Conservation (phyloP, 2,888 invertebrate species). For the Cerceris rybyensis region DNA sequence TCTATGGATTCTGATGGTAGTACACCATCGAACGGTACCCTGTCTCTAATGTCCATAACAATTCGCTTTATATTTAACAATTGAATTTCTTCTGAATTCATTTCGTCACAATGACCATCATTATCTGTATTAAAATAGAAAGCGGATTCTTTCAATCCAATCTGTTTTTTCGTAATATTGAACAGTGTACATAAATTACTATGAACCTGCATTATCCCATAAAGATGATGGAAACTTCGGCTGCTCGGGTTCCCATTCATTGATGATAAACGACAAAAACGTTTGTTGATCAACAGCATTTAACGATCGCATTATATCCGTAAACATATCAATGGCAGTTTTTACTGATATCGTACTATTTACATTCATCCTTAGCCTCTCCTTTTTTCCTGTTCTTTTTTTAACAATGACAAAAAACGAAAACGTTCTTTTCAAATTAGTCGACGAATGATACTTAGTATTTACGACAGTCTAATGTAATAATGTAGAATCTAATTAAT, state of each 20-base stretch:
- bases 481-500: no score
- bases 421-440: neutral
- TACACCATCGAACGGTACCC: conserved; percentile 67
- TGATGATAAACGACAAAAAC: conserved; percentile 58
- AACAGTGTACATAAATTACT: neutral
- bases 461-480: no score
- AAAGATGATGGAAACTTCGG: neutral
- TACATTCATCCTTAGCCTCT: conserved; percentile 26
- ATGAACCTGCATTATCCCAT: conserved; percentile 5
- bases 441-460: no score
- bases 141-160: neutral
- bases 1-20: conserved; percentile 69
- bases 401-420: neutral
- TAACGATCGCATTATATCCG: conserved; percentile 56
- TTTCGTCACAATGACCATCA: conserved; percentile 32
- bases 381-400: neutral
- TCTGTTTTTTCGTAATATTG: neutral
- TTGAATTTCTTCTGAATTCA: conserved; percentile 56
- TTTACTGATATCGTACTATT: conserved; percentile 43
- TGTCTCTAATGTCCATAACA: conserved; percentile 61
- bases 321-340: conserved; percentile 60
- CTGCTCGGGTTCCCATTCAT: conserved; percentile 58
- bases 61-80: conserved; percentile 50
- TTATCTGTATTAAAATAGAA: conserved; percentile 5
- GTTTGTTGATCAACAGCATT: conserved; percentile 44